phyloP scores from a whole-genome alignment of 1,140 invertebrate genomes.

The Drosophila carrolli region DNA sequence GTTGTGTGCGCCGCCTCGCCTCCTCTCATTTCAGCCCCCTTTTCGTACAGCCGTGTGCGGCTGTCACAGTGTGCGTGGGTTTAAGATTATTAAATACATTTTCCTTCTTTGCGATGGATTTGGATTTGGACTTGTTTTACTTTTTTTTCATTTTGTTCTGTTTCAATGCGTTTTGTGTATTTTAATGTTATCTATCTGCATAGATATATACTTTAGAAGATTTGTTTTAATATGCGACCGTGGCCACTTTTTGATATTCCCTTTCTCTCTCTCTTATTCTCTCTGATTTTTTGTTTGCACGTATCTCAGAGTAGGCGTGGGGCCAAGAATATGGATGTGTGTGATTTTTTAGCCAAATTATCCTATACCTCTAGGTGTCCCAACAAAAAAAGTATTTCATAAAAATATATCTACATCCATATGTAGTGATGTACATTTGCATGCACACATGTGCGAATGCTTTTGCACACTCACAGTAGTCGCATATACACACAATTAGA shows the following conservation, averaged over 20 bases:
- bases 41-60: conserved; percentile 32
- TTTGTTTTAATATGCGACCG: conserved; percentile 1
- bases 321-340: conserved; percentile 3
- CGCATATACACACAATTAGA: conserved; percentile 8
- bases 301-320: conserved; percentile 12
- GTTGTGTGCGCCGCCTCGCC: conserved; percentile 25
- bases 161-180: conserved; percentile 14
- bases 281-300: conserved; percentile 3
- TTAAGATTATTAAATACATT: conserved; percentile 45
- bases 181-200: neutral
- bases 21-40: conserved; percentile 15
- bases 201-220: conserved; percentile 1
- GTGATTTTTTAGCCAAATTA: neutral
- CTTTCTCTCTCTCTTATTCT: conserved; percentile 3
- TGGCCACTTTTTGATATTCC: conserved; percentile 3
- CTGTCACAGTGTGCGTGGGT: conserved; percentile 28
- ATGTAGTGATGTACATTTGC: conserved; percentile 5
- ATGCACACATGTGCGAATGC: conserved; percentile 4
- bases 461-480: neutral
- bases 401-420: conserved; percentile 5
- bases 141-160: conserved; percentile 13
- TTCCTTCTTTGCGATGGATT: conserved; percentile 13
- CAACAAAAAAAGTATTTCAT: conserved; percentile 1
- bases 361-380: conserved; percentile 3
- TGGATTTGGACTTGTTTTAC: neutral